These are phyloP conservation scores for Drosophila grimshawi DNA, from an alignment of 1,140 invertebrate species.

Conservation along the genomic window DNA sequence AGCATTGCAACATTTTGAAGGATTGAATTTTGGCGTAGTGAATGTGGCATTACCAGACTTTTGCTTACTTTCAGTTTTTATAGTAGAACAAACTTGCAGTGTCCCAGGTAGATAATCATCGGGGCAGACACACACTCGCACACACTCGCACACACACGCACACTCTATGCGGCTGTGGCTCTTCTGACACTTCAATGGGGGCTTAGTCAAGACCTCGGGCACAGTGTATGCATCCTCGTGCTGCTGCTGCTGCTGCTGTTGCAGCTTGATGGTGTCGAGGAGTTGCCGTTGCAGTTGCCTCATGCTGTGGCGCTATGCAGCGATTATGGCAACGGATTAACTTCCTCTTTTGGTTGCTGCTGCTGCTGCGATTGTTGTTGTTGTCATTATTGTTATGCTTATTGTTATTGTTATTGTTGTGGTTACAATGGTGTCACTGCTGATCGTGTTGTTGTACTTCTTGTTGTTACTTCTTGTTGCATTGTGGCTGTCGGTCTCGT, in stretches of 20 bases:
- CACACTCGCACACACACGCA: constrained; percentile 30
- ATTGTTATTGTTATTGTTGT: constrained; percentile 31
- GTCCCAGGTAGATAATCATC: constrained; percentile 59
- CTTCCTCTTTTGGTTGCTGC: constrained; percentile 62
- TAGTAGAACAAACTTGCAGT: constrained; percentile 26
- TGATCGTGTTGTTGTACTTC: constrained; percentile 4
- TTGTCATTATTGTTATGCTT: constrained; percentile 19
- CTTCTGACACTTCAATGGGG: constrained; percentile 79
- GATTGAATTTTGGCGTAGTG: too few relatives aligned
- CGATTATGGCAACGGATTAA: constrained; percentile 78
- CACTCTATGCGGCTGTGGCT: constrained; percentile 38
- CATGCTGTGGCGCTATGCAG: constrained; percentile 82
- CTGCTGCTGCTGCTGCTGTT: constrained; percentile 1
- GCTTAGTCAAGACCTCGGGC: constrained; percentile 27
- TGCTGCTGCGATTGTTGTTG: constrained; percentile 26
- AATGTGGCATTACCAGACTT: constrained; percentile 25
- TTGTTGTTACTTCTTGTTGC: constrained; percentile 9
- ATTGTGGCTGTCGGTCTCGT: constrained; percentile 12
- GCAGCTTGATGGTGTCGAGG: constrained; percentile 28
- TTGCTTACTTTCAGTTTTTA: constrained; percentile 52
- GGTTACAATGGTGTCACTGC: constrained; percentile 47
- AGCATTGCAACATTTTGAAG: background rate
- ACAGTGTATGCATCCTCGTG: background rate
- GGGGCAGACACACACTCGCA: constrained; percentile 4
- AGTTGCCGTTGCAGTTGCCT: constrained; percentile 53